These are phyloP conservation scores for Brachionus rubens DNA, from an alignment of 1,140 invertebrate genomes.

Conservation along the genomic window DNA sequence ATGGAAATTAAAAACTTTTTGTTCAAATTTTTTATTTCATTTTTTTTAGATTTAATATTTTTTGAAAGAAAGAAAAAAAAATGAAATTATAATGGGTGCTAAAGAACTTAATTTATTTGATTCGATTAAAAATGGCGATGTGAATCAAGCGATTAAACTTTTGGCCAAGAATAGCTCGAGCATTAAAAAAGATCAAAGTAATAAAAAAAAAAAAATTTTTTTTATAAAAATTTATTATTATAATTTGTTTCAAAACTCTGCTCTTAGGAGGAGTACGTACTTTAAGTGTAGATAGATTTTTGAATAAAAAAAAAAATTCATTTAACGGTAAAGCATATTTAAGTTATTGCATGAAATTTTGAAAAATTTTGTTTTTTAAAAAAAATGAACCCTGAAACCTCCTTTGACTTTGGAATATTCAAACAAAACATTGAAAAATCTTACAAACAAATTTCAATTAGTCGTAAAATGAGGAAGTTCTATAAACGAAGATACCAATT, in stretches of 20 bases:
- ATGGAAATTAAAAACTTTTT: no score
- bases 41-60: no score
- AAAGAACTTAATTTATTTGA: conserved; percentile 38
- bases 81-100: neutral
- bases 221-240: neutral
- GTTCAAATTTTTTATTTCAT: no score
- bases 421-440: conserved; percentile 37
- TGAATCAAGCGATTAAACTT: neutral
- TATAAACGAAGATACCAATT: conserved; percentile 37
- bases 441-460: conserved; percentile 30
- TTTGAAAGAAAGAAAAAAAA: neutral
- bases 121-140: conserved; percentile 33
- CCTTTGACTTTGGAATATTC: conserved; percentile 24
- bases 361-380: neutral
- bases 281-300: conserved; percentile 25
- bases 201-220: neutral
- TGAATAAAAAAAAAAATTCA: conserved; percentile 14
- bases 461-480: conserved; percentile 39
- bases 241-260: neutral
- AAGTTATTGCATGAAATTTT: no score
- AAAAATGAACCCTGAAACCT: neutral
- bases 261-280: neutral
- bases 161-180: conserved; percentile 1
- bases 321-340: conserved; percentile 1
- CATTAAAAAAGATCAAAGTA: conserved; percentile 6